Evolutionary conservation across 2,888 invertebrate genomes (phyloP).

Genomic region (Serrognathus titanus): DNA sequence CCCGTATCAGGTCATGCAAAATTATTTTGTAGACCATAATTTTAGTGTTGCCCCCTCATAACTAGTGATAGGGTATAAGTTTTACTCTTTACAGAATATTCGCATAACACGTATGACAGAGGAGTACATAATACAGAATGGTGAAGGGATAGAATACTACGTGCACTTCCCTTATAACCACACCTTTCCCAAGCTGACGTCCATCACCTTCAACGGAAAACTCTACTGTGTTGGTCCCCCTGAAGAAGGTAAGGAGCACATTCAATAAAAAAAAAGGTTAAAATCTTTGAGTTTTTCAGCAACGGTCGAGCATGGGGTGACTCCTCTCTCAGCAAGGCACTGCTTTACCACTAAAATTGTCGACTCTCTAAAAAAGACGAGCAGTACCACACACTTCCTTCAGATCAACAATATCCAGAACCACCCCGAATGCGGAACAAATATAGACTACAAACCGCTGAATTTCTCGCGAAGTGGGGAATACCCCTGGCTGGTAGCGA

Average conservation of each 20-base stretch:
- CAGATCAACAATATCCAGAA: background rate
- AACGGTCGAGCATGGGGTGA: too few species aligned
- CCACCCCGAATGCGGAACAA: constrained; percentile 1
- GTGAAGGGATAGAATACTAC: constrained; percentile 5
- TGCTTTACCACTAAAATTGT: too few species aligned
- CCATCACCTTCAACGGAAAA: constrained; percentile 8
- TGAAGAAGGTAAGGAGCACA: constrained; percentile 2
- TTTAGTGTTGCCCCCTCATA: too few species aligned
- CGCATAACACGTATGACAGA: background rate
- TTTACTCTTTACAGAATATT: background rate
- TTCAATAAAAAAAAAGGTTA: background rate
- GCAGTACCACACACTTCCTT: background rate
- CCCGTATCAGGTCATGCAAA: too few species aligned
- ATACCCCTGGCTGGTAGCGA: constrained; percentile 22
- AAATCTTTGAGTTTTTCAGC: too few species aligned
- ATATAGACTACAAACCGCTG: constrained; percentile 10
- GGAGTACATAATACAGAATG: background rate
- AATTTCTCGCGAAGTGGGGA: constrained; percentile 18
- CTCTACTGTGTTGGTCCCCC: constrained; percentile 7
- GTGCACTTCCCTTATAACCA: constrained; percentile 9
- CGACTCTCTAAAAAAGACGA: too few species aligned
- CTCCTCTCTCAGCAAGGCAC: too few species aligned
- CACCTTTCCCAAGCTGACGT: constrained; percentile 3
- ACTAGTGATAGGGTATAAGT: too few species aligned
- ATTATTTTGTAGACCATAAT: too few species aligned